Base-by-base conservation (phyloP, 2,888 invertebrate genomes). In the Oscheius sp. region DNA sequence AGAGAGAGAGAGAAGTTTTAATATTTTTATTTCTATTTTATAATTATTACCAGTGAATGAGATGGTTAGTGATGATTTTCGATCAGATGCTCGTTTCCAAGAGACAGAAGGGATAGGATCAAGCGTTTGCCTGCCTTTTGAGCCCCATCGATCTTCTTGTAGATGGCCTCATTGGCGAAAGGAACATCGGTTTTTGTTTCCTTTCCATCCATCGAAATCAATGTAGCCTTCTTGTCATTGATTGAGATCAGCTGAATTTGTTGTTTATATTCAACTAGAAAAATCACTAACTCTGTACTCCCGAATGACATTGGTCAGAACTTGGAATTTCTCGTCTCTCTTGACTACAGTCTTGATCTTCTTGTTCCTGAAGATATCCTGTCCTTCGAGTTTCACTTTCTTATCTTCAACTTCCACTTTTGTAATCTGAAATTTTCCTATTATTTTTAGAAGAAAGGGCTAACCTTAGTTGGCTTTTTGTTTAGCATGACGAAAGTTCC, bases 311-410 rank as follows among this genome's bases (percentile, higher is more conserved):
- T 61, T 61, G 42, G 25, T 61, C 2, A 61, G 15, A 8, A 61
- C 23, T 6, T 25, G 17, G 31, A 61, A 45, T 3, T 3, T 27
- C 29, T 45, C 45, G 17, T 42, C 27, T 12, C 29, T 42, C 31
- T 61, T 42, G 4, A 61, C 61, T 3, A 20, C 27, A 3, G 39
- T 27, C 29, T 8, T 61, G 45, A 61, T 17, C 45, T 61, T 61
- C 6, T 61, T 61, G 61, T 45, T 61, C 45, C 45, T 61, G 61
- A 61, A 61, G 15, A 61, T 17, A 25, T 61, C 61, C 8, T 25
- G 27, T 10, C 42, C 61, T 29, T 61, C 61, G n/a, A 61, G 15
- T 2, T 45, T 20, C 17, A 61, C 45, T 8, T 42, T 42, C 17
- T 61, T 31, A 8, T 61, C 61, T 6, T 42, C 45, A 31, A 61